Evolutionary conservation across 2,888 invertebrate species (phyloP).

Genomic region (Craniophora ligustri): DNA sequence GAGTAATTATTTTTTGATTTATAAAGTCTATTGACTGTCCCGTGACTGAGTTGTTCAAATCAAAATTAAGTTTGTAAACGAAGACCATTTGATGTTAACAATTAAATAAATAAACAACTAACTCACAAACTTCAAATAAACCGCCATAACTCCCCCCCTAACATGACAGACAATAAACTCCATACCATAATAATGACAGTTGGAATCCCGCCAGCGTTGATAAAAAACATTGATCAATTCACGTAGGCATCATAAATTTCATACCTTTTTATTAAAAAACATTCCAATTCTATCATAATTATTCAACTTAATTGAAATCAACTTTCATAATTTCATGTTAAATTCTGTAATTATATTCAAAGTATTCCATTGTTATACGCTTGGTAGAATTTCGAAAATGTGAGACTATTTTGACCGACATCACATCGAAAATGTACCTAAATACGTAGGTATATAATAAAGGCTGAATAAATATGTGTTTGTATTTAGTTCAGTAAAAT

Average conservation of each 20-base stretch:
- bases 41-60: no score
- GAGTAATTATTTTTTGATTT: no score
- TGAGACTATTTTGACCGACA: neutral
- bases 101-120: no score
- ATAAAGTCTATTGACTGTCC: no score
- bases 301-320: constrained; percentile 46
- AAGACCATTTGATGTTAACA: no score
- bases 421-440: neutral
- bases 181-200: constrained; percentile 19
- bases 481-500: no score
- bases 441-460: no score
- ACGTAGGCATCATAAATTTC: constrained; percentile 24
- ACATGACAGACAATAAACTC: constrained; percentile 12
- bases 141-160: constrained; percentile 4
- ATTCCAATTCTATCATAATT: constrained; percentile 39
- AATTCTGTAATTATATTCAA: constrained; percentile 35
- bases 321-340: constrained; percentile 38
- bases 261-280: constrained; percentile 27
- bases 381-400: constrained; percentile 1
- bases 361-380: constrained; percentile 11
- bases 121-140: constrained; percentile 18
- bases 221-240: constrained; percentile 38
- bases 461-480: no score
- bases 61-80: no score
- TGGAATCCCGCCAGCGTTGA: constrained; percentile 46